These are phyloP conservation scores for Digitonthophagus gazella DNA, from an alignment of 2,888 invertebrate species.

Conservation along the genomic window DNA sequence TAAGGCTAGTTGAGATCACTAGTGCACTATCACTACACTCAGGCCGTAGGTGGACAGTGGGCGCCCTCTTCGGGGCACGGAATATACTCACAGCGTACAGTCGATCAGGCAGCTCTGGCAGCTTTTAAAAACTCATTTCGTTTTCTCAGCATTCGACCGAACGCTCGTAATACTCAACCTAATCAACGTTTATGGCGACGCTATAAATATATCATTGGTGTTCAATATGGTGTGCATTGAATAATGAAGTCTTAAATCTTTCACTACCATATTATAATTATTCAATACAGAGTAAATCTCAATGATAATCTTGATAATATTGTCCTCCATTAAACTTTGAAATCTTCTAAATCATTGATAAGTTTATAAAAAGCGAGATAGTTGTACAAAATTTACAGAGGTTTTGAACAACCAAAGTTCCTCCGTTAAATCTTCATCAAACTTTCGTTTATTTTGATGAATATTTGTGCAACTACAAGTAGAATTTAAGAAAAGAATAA, in stretches of 20 bases:
- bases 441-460: no score
- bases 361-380: no score
- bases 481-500: no score
- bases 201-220: background rate
- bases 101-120: background rate
- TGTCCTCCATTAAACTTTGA: conserved; percentile 24
- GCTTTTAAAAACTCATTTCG: no score
- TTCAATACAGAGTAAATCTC: no score
- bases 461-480: no score
- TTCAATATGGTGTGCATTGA: background rate
- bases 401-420: no score
- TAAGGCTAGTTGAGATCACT: conserved; percentile 54
- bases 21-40: conserved; percentile 49
- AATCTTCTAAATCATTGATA: no score
- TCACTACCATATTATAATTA: no score
- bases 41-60: conserved; percentile 42
- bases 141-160: background rate
- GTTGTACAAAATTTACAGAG: no score
- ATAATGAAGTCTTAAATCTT: background rate
- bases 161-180: background rate
- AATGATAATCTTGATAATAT: conserved; percentile 27
- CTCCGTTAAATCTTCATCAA: no score
- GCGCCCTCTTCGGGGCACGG: conserved; percentile 6
- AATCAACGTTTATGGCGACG: background rate
- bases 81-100: background rate